Percentiles rank a stretch among this genome's conserved stretches.
These are phyloP conservation scores for Drosophila ogumai DNA, from an alignment of 1,140 invertebrate genomes.

Conservation along the genomic window DNA sequence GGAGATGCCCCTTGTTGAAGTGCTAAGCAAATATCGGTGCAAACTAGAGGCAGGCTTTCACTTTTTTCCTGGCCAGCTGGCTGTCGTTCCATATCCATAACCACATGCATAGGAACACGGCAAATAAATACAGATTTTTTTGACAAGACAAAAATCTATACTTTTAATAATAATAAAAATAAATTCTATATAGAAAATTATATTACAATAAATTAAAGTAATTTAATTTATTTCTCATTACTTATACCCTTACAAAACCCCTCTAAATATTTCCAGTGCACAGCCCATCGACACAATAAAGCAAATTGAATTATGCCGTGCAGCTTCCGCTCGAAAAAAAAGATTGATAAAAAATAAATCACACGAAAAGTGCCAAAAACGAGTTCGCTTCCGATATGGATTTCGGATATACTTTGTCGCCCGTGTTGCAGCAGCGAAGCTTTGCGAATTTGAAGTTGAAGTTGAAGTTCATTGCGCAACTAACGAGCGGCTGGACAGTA, in stretches of 20 bases:
- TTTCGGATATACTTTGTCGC: constrained; percentile 56
- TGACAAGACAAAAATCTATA: neutral
- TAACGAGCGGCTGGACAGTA: constrained; percentile 33
- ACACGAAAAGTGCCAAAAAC: constrained; percentile 57
- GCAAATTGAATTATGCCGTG: constrained; percentile 52
- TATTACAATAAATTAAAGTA: neutral
- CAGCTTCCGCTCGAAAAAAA: constrained; percentile 57
- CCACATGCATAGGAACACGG: constrained; percentile 6
- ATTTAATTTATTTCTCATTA: too few relatives aligned
- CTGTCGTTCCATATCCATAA: constrained; percentile 19
- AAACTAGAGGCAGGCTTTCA: constrained; percentile 55
- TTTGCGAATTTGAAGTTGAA: constrained; percentile 51
- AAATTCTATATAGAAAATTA: rapidly evolving
- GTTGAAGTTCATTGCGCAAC: constrained; percentile 75
- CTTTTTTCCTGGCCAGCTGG: constrained; percentile 52
- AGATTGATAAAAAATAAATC: constrained; percentile 32
- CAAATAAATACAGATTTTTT: neutral
- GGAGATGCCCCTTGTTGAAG: constrained; percentile 37
- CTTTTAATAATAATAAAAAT: neutral
- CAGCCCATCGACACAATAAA: constrained; percentile 56
- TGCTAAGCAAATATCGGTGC: constrained; percentile 36
- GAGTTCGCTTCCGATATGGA: constrained; percentile 65
- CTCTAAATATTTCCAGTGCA: neutral
- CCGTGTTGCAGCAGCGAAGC: constrained; percentile 12
- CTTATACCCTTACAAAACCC: neutral